Evolutionary conservation across 1,140 invertebrate genomes (phyloP).

Genomic region (Branchinecta lindahli): DNA sequence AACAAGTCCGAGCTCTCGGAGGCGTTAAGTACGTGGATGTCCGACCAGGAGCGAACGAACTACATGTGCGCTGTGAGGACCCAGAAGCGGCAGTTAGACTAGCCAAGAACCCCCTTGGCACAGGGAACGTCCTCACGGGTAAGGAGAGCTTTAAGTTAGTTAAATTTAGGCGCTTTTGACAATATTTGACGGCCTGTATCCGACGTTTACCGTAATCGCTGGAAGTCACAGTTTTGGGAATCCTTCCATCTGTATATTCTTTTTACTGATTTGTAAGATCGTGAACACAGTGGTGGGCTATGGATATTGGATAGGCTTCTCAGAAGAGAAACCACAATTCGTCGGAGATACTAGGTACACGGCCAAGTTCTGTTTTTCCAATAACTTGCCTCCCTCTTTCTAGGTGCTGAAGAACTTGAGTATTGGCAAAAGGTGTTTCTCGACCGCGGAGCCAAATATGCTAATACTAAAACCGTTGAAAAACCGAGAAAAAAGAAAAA

Average conservation of each 20-base stretch:
- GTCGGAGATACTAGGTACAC: too few relatives aligned
- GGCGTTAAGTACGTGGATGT: not conserved
- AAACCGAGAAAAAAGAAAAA: not conserved
- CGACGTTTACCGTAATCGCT: too few relatives aligned
- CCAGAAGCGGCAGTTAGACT: not conserved
- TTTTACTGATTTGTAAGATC: too few relatives aligned
- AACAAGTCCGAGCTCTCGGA: not conserved
- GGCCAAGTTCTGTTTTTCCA: too few relatives aligned
- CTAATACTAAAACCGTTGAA: not conserved
- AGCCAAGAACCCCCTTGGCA: not conserved
- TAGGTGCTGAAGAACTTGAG: constrained; percentile 5
- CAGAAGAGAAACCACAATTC: too few relatives aligned
- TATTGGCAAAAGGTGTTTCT: not conserved
- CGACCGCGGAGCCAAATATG: not conserved
- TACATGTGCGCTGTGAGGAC: not conserved
- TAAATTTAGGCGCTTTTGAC: too few relatives aligned
- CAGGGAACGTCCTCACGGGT: not conserved
- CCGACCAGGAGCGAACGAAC: not conserved
- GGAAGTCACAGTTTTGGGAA: too few relatives aligned
- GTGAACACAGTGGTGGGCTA: too few relatives aligned
- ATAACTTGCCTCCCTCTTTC: not conserved
- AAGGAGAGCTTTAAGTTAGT: not conserved
- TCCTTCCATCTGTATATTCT: too few relatives aligned
- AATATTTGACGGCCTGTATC: too few relatives aligned
- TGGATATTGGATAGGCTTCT: too few relatives aligned